Percentiles rank a stretch among this genome's conserved stretches.
Conservation (phyloP, 2,113 vertebrate species). For the Pollachius pollachius region DNA sequence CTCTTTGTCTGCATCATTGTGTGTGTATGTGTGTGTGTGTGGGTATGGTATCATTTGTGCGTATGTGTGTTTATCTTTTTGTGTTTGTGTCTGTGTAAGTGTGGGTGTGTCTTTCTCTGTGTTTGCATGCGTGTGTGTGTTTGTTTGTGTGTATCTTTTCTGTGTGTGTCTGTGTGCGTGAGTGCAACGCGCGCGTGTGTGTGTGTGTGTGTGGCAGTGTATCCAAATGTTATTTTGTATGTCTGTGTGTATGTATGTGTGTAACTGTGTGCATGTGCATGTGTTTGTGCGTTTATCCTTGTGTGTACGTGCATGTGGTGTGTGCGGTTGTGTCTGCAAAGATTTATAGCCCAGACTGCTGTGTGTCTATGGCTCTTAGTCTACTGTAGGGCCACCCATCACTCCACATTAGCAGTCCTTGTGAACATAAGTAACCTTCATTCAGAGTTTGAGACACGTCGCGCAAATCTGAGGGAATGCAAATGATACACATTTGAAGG, state of each 20-base stretch:
- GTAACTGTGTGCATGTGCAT: too few relatives aligned
- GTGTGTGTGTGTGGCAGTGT: too few relatives aligned
- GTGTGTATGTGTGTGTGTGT: too few relatives aligned
- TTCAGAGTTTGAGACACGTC: constrained; percentile 70
- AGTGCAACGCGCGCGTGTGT: background rate
- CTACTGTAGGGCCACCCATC: constrained; percentile 66
- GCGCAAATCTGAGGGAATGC: constrained; percentile 70
- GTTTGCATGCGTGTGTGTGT: too few relatives aligned
- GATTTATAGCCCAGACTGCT: constrained; percentile 77
- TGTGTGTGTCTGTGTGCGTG: too few relatives aligned
- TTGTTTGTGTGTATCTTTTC: too few relatives aligned
- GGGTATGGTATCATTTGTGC: too few relatives aligned
- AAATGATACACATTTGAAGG: constrained; percentile 70
- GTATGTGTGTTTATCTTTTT: too few relatives aligned
- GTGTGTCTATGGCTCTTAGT: constrained; percentile 73
- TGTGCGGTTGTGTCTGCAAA: constrained; percentile 64
- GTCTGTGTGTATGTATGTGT: too few relatives aligned
- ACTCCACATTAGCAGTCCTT: constrained; percentile 76
- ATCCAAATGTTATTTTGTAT: too few relatives aligned
- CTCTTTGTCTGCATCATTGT: constrained; percentile 58
- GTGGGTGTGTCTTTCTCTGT: too few relatives aligned
- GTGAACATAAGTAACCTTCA: constrained; percentile 76
- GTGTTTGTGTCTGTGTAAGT: background rate
- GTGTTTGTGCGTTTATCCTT: too few relatives aligned
- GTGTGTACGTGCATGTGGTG: background rate